A percentile compares a stretch with the other conserved stretches of the same genome.
phyloP scores from a whole-genome alignment of 2,888 invertebrate species.

The Geotrupes spiniger region DNA sequence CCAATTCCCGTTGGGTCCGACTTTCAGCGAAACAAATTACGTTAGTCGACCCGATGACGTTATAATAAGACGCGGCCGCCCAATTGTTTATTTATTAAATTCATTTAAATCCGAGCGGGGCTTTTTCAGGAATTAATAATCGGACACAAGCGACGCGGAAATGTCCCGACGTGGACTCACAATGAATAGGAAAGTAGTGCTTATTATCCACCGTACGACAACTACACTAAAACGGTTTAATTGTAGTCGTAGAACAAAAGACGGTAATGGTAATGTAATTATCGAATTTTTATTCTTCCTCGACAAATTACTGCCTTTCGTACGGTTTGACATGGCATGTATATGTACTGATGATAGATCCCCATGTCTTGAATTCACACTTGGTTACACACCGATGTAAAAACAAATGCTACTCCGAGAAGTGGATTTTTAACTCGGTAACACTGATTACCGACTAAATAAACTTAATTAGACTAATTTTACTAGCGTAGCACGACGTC shows the following conservation, averaged over 20 bases:
- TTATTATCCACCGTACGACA: slow-evolving; percentile 9
- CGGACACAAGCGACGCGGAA: too few species aligned
- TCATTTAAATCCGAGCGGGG: too few species aligned
- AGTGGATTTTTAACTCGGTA: slow-evolving; percentile 4
- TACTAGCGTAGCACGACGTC: slow-evolving; percentile 29
- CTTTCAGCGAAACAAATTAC: slow-evolving; percentile 20
- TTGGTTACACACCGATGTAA: slow-evolving; percentile 32
- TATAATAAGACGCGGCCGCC: slow-evolving; percentile 3
- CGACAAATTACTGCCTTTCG: slow-evolving; percentile 36
- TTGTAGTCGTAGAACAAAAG: slow-evolving; percentile 32
- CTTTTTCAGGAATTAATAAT: too few species aligned
- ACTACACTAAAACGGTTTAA: slow-evolving; percentile 28
- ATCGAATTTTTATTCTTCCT: slow-evolving; percentile 35
- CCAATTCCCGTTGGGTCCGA: slow-evolving; percentile 38
- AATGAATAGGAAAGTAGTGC: slow-evolving; percentile 4
- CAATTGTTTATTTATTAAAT: slow-evolving; percentile 9
- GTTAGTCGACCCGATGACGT: neutral
- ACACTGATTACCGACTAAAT: slow-evolving; percentile 28
- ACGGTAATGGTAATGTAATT: slow-evolving; percentile 32
- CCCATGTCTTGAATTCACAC: slow-evolving; percentile 33
- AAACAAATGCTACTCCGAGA: slow-evolving; percentile 10
- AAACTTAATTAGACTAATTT: slow-evolving; percentile 35
- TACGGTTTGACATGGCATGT: slow-evolving; percentile 34
- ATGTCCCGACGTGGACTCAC: slow-evolving; percentile 1
- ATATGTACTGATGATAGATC: slow-evolving; percentile 34